These are phyloP conservation scores for Tyto alba DNA, from an alignment of 2,113 vertebrate species.

Conservation along the genomic window DNA sequence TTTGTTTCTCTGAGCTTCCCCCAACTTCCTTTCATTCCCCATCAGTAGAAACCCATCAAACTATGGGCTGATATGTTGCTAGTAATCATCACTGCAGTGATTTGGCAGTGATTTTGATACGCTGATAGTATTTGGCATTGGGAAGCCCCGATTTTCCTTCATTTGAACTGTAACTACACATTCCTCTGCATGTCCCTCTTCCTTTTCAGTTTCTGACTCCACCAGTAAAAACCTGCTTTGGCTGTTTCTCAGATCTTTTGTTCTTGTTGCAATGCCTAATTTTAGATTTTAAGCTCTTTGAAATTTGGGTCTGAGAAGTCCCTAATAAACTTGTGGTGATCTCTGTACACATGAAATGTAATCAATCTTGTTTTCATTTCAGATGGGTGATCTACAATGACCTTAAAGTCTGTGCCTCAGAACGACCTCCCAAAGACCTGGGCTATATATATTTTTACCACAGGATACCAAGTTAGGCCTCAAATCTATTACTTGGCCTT, in stretches of 20 bases:
- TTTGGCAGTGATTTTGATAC: neutral
- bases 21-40: neutral
- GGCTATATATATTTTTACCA: conserved; percentile 99
- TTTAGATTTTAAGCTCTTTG: neutral
- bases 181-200: neutral
- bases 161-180: neutral
- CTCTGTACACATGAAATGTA: neutral
- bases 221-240: neutral
- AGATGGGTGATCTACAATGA: conserved; percentile 99
- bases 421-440: conserved; percentile 95
- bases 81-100: neutral
- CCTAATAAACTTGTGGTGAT: neutral
- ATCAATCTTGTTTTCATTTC: conserved; percentile 57
- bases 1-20: neutral
- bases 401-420: conserved; percentile 96
- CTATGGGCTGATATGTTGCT: neutral
- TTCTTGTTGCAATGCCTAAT: neutral
- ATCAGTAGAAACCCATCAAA: neutral
- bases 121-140: neutral
- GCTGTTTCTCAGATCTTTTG: neutral
- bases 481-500: conserved; percentile 40
- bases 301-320: neutral
- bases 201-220: neutral
- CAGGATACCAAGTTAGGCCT: conserved; percentile 86
- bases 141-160: neutral